Evolutionary conservation across 2,113 vertebrate genomes (phyloP).

Genomic region (Falco punctatus): DNA sequence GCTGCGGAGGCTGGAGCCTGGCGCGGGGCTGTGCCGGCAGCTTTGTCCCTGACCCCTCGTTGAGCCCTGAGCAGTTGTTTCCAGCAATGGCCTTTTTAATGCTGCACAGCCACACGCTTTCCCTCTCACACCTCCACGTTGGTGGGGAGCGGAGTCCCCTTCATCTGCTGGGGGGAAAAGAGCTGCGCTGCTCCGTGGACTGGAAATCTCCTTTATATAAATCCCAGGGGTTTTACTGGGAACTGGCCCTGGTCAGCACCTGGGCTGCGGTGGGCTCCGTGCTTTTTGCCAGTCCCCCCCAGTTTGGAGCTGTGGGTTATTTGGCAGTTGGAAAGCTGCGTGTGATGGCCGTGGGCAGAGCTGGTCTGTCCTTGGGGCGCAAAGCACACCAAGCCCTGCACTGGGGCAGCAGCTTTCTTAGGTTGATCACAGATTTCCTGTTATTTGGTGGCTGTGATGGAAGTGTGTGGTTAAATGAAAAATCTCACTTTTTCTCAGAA

Average conservation of each 20-base stretch:
- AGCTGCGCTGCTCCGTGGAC: not conserved
- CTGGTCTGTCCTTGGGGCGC: not conserved
- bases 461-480: not conserved
- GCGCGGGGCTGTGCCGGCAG: not conserved
- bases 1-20: not conserved
- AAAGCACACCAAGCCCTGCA: not conserved
- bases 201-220: not conserved
- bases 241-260: not conserved
- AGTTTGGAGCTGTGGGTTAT: not conserved
- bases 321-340: not conserved
- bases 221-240: not conserved
- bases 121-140: fast-evolving
- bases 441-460: not conserved
- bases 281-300: not conserved
- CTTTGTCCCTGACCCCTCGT: not conserved
- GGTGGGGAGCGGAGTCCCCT: not conserved
- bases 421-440: not conserved
- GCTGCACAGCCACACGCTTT: fast-evolving
- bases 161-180: not conserved
- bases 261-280: fast-evolving
- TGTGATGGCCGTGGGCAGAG: not conserved
- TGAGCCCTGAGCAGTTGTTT: fast-evolving
- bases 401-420: not conserved
- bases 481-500: not conserved
- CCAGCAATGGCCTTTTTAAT: not conserved